Conservation (phyloP, 2,113 vertebrate species). For the Natator depressus region DNA sequence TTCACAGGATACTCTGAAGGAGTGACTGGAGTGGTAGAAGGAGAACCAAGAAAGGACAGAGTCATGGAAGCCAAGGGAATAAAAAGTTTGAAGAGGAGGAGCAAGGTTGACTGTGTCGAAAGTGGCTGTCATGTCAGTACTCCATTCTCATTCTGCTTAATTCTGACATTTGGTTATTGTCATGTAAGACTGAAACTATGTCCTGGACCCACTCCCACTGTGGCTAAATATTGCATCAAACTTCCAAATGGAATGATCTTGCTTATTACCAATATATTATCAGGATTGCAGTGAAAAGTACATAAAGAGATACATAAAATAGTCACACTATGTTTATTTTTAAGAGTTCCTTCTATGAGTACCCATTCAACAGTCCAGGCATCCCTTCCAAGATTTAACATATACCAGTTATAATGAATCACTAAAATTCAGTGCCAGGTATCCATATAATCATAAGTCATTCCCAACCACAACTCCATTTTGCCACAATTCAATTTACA, state of each 20-base stretch:
- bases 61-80: no score
- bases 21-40: background rate
- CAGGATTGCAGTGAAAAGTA: background rate
- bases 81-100: background rate
- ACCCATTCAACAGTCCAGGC: background rate
- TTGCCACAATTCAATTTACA: background rate
- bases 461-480: background rate
- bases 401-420: background rate
- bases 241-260: background rate
- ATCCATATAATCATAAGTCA: background rate
- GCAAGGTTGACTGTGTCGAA: background rate
- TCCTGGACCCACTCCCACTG: background rate
- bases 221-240: background rate
- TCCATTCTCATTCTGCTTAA: no score
- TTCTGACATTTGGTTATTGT: background rate
- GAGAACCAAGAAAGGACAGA: background rate
- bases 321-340: background rate
- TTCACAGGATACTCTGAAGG: background rate
- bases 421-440: background rate
- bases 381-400: background rate
- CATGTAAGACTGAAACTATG: background rate
- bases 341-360: background rate
- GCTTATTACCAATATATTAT: background rate
- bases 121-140: no score
- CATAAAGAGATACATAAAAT: no score